Evolutionary conservation across 2,888 invertebrate species (phyloP).

Genomic region (Calephelis perditalis): DNA sequence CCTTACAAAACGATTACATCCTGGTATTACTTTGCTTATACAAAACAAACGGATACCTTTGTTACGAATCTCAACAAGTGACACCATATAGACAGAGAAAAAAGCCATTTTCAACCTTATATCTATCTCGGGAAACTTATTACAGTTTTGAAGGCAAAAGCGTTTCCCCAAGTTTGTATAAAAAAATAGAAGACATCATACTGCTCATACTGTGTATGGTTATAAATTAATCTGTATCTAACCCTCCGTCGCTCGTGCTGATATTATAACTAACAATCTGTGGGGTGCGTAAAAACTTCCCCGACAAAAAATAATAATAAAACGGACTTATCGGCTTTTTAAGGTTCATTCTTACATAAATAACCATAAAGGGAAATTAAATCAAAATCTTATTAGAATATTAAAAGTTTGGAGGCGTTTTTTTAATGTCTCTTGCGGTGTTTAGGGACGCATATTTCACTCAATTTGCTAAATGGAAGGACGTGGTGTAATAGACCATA

Average conservation of each 20-base stretch:
- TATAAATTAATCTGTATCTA: conserved; percentile 38
- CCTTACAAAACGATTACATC: conserved; percentile 42
- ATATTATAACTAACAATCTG: conserved; percentile 34
- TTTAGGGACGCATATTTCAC: conserved; percentile 72
- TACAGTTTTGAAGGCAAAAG: background rate
- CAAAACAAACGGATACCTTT: conserved; percentile 52
- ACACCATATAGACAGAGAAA: conserved; percentile 36
- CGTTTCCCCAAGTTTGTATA: conserved; percentile 20
- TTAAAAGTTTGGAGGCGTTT: conserved; percentile 72
- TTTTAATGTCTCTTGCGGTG: conserved; percentile 71
- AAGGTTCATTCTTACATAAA: conserved; percentile 70
- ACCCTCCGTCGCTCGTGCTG: conserved; percentile 36
- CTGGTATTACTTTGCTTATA: conserved; percentile 39
- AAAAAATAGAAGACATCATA: conserved; percentile 6
- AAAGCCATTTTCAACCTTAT: conserved; percentile 7
- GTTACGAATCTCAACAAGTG: conserved; percentile 64
- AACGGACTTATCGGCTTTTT: conserved; percentile 68
- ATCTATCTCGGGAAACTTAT: background rate
- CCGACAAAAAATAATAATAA: conserved; percentile 59
- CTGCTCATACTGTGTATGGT: conserved; percentile 10
- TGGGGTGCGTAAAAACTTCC: conserved; percentile 48
- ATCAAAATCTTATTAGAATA: conserved; percentile 77
- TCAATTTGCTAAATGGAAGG: conserved; percentile 73
- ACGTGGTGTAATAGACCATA: conserved; percentile 43
- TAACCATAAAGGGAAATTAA: conserved; percentile 78